Percentiles rank a stretch among this genome's conserved stretches.
phyloP scores from a whole-genome alignment of 92 coral and sea anemone genomes.

The Palythoa caribaeorum region DNA sequence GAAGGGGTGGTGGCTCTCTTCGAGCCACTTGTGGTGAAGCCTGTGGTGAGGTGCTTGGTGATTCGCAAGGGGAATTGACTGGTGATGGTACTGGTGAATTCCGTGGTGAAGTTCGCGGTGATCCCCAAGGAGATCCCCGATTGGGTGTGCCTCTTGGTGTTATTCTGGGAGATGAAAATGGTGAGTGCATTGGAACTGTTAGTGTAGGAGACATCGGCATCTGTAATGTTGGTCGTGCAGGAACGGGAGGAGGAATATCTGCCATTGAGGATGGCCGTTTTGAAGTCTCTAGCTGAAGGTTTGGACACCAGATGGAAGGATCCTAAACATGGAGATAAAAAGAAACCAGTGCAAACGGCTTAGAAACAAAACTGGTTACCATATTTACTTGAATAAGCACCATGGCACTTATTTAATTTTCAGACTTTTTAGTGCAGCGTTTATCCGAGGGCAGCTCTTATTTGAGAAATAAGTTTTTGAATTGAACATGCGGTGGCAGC shows the following conservation, averaged over 20 bases:
- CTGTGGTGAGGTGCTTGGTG: slow-evolving; percentile 87
- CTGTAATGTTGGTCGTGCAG: slow-evolving; percentile 77
- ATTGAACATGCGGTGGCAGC: too few species aligned
- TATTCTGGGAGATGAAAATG: slow-evolving; percentile 73
- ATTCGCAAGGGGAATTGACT: slow-evolving; percentile 74
- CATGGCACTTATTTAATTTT: too few species aligned
- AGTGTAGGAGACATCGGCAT: slow-evolving; percentile 96
- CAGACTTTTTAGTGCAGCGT: too few species aligned
- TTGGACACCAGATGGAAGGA: slow-evolving; percentile 67
- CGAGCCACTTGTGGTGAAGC: slow-evolving; percentile 83
- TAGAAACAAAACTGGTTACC: neutral
- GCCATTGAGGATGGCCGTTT: slow-evolving; percentile 38
- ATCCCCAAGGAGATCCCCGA: slow-evolving; percentile 79
- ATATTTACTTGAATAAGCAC: too few species aligned
- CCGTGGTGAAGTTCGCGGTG: slow-evolving; percentile 88
- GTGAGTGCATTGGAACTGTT: slow-evolving; percentile 77
- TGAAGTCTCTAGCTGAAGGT: slow-evolving; percentile 64
- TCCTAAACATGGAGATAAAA: slow-evolving; percentile 52
- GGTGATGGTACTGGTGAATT: slow-evolving; percentile 64
- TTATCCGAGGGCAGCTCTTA: too few species aligned
- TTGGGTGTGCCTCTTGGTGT: slow-evolving; percentile 82
- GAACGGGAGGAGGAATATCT: slow-evolving; percentile 94
- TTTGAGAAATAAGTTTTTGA: too few species aligned
- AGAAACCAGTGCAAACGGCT: neutral
- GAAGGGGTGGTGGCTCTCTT: slow-evolving; percentile 84